Base-by-base conservation (phyloP, 2,888 invertebrate species). In the Ophioninae sp. region DNA sequence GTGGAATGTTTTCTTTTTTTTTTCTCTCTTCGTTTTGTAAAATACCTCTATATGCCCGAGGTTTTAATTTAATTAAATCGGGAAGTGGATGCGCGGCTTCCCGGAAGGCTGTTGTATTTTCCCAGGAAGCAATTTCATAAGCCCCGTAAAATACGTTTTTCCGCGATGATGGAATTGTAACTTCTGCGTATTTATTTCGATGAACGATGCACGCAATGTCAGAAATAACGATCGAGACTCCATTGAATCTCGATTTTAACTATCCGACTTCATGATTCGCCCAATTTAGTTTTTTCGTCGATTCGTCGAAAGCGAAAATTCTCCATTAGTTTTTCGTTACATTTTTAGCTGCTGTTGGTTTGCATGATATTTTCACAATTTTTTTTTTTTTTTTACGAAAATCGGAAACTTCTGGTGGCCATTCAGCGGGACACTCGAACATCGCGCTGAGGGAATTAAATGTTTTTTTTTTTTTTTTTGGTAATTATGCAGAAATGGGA, bases 41-140 rank as follows among this genome's bases (percentile, higher is more conserved):
- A n/a, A 62, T 21, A 21, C 61, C 13, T 6, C 44, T 10, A 37
- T 37, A 10, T 39, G 41, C 30, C n/a, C 57, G 41, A 67, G 56
- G 44, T 7, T 23, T 65, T 75, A 56, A 75, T 75, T 75, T 39
- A 65, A 75, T 75, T 75, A 44, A 56, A 64, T 64, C 50, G 6
- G 37, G 10, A 56, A 74, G 64, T 21, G 64, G 20, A 30, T 39
- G n/a, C 64, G 6, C n/a, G 50, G 30, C 3, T 17, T n/a, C 50
- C 39, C 30, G 30, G 70, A 13, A 44, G 44, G 13, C 44, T 13
- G 21, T 41, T 8, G 72, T 37, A 61, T 72, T 44, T 44, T 44
- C 8, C 2, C 44, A 61, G 21, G 41, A 61, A 72, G 61, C 59
- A 61, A 74, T 74, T 74, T 20, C 64, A 50, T 74, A 30, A 72